phyloP scores from a whole-genome alignment of 2,113 vertebrate species.

The Colaptes auratus region DNA sequence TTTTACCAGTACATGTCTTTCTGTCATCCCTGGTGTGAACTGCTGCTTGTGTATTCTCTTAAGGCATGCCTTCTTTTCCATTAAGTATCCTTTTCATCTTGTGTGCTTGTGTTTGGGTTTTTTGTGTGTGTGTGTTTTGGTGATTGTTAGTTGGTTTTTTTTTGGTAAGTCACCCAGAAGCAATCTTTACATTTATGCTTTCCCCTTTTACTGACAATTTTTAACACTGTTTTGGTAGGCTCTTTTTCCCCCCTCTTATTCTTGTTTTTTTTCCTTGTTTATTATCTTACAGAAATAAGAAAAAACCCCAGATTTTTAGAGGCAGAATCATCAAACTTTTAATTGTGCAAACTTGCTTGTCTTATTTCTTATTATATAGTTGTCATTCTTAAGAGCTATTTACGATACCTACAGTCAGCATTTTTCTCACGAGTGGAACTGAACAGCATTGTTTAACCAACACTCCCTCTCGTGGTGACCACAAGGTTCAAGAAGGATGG shows the following conservation, averaged over 20 bases:
- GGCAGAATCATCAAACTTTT: neutral
- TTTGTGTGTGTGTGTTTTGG: neutral
- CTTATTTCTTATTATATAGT: neutral
- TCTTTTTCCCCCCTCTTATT: neutral
- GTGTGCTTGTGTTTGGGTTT: neutral
- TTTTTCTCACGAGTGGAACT: neutral
- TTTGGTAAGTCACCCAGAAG: neutral
- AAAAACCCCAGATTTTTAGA: neutral
- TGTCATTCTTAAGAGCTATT: neutral
- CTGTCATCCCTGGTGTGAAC: neutral
- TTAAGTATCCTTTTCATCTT: neutral
- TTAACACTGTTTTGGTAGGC: neutral
- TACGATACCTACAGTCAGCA: neutral
- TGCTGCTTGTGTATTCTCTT: neutral
- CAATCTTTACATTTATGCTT: neutral
- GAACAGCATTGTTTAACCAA: neutral
- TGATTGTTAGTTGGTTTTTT: neutral
- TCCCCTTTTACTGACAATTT: neutral
- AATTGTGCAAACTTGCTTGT: neutral
- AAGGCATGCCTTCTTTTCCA: neutral
- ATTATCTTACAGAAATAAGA: neutral
- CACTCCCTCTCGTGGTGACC: constrained; percentile 36
- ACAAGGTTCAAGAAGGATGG: neutral
- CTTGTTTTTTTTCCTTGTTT: neutral
- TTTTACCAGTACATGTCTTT: neutral